These are phyloP conservation scores for Cirrhinus molitorella DNA, from an alignment of 2,797 vertebrate species.

Conservation along the genomic window DNA sequence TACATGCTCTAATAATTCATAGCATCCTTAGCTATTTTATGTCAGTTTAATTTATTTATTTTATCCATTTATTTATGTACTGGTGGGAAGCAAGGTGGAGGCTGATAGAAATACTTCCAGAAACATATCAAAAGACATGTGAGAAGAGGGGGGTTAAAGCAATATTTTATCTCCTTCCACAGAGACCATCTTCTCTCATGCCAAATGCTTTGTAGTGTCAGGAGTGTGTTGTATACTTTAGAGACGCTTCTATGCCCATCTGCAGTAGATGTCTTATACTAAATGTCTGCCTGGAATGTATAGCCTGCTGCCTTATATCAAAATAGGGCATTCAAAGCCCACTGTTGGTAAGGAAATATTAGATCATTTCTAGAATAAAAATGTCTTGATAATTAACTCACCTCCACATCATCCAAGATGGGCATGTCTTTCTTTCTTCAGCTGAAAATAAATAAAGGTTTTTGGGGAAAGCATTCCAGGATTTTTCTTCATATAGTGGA, in stretches of 20 bases:
- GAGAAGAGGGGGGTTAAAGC: conserved; percentile 20
- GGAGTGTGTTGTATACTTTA: not conserved
- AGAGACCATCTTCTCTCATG: conserved; percentile 16
- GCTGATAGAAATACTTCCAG: conserved; percentile 36
- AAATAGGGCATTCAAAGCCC: not conserved
- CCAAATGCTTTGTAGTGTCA: conserved; percentile 9
- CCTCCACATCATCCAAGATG: too few relatives aligned
- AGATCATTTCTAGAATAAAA: too few relatives aligned
- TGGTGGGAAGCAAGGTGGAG: conserved; percentile 15
- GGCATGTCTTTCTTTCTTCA: too few relatives aligned
- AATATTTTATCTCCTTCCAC: conserved; percentile 5
- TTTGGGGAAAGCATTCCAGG: too few relatives aligned
- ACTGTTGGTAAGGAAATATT: not conserved
- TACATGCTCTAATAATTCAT: not conserved
- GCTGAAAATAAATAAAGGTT: too few relatives aligned
- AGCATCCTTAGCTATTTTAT: conserved; percentile 19
- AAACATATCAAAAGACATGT: conserved; percentile 35
- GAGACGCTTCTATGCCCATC: not conserved
- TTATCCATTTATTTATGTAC: conserved; percentile 37
- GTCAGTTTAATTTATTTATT: conserved; percentile 28
- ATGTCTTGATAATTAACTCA: too few relatives aligned
- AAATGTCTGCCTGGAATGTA: not conserved
- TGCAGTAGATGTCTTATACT: not conserved
- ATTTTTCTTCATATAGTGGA: too few relatives aligned
- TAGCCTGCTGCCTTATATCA: not conserved